Percentiles rank a stretch among this genome's conserved stretches.
Evolutionary conservation across 2,797 vertebrate species (phyloP).

Genomic region (Babyrousa celebensis): DNA sequence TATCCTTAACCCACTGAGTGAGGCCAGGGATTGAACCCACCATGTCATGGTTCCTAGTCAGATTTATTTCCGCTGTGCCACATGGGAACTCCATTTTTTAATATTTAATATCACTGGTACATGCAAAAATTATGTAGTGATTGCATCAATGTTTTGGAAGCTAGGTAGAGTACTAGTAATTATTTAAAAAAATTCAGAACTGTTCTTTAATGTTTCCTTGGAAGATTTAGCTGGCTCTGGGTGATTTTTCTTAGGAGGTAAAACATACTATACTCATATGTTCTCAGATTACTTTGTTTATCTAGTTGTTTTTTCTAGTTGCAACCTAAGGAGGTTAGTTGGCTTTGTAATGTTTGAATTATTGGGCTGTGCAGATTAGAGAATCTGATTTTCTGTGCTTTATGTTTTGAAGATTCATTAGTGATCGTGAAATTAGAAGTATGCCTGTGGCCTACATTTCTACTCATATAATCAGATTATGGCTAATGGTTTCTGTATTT

Average conservation of each 20-base stretch:
- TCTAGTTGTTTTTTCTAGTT: slow-evolving; percentile 48
- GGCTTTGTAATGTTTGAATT: slow-evolving; percentile 69
- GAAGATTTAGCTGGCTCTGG: slow-evolving; percentile 23
- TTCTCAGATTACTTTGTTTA: neutral
- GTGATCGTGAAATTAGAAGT: slow-evolving; percentile 72
- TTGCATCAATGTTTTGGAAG: slow-evolving; percentile 29
- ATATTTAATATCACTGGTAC: slow-evolving; percentile 20
- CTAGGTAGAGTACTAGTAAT: neutral
- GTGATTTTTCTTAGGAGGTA: slow-evolving; percentile 6
- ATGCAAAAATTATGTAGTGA: neutral
- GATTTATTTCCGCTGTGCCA: too few relatives aligned
- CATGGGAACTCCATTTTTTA: too few relatives aligned
- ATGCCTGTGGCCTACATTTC: slow-evolving; percentile 67
- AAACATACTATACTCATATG: neutral
- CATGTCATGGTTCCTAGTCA: too few relatives aligned
- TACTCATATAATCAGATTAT: slow-evolving; percentile 73
- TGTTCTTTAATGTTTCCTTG: slow-evolving; percentile 34
- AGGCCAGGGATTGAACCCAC: too few relatives aligned
- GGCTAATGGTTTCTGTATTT: slow-evolving; percentile 62
- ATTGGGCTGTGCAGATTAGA: slow-evolving; percentile 67
- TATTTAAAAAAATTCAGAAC: slow-evolving; percentile 8
- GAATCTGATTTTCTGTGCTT: slow-evolving; percentile 74
- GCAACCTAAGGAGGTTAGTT: slow-evolving; percentile 53
- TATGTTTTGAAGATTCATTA: slow-evolving; percentile 77
- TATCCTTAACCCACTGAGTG: too few relatives aligned